These are phyloP conservation scores for Myxocyprinus asiaticus DNA, from an alignment of 2,113 vertebrate genomes.

Conservation along the genomic window DNA sequence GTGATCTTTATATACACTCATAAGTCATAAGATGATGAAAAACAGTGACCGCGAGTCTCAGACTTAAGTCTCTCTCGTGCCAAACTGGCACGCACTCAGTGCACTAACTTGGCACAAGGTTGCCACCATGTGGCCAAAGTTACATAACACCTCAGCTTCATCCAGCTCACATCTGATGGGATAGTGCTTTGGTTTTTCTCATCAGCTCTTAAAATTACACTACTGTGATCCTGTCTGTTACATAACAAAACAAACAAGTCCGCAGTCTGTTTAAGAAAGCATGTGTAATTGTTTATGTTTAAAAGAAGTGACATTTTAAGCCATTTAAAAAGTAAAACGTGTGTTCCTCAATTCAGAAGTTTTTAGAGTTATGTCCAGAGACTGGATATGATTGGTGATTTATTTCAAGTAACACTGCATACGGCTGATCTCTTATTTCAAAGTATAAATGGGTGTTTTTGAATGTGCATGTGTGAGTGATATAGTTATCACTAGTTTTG, in stretches of 20 bases:
- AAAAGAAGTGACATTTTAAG: neutral
- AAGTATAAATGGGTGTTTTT: too few relatives aligned
- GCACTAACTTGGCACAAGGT: constrained; percentile 20
- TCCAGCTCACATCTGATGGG: neutral
- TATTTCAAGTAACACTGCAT: too few relatives aligned
- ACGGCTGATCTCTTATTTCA: too few relatives aligned
- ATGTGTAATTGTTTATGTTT: neutral
- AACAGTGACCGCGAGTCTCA: neutral
- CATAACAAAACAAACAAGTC: neutral
- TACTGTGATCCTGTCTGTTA: neutral
- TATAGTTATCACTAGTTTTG: too few relatives aligned
- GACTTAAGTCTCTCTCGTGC: neutral
- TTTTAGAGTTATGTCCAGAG: too few relatives aligned
- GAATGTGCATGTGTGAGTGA: too few relatives aligned
- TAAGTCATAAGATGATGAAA: neutral
- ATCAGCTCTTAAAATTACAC: neutral
- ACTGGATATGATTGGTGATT: too few relatives aligned
- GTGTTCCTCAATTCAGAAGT: neutral
- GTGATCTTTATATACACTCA: neutral
- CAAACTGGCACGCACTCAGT: neutral
- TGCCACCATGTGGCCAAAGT: constrained; percentile 40
- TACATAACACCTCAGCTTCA: neutral
- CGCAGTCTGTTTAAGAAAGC: neutral
- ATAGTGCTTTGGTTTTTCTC: neutral
- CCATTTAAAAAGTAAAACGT: neutral